phyloP scores from a whole-genome alignment of 2,888 invertebrate genomes.

The Cephus rjabovi region DNA sequence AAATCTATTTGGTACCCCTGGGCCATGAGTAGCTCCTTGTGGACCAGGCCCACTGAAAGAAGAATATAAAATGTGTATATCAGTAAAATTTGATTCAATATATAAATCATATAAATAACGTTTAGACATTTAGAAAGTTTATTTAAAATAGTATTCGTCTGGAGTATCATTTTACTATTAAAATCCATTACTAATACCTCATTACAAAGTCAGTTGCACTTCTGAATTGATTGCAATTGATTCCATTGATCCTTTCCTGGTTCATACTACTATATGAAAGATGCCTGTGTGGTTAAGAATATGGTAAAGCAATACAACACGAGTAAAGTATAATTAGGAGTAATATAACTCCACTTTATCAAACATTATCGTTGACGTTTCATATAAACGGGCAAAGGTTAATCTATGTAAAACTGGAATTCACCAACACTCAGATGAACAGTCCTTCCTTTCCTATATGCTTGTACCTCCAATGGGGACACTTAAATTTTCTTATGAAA shows the following conservation, averaged over 20 bases:
- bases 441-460: no score
- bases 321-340: no score
- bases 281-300: no score
- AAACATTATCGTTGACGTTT: no score
- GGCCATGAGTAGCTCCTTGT: constrained; percentile 15
- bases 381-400: no score
- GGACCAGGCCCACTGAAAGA: constrained; percentile 23
- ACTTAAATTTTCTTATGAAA: no score
- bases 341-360: no score
- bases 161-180: background rate
- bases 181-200: constrained; percentile 37
- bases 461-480: no score
- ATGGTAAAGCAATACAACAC: no score
- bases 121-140: background rate
- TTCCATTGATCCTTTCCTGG: constrained; percentile 34
- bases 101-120: background rate
- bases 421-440: background rate
- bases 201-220: constrained; percentile 40
- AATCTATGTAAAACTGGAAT: background rate
- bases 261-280: background rate
- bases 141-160: background rate
- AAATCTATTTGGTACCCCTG: constrained; percentile 18
- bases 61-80: no score
- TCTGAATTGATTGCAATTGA: constrained; percentile 44
- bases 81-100: background rate